Conservation (phyloP, 1,140 invertebrate genomes). For the Colletes gigas region DNA sequence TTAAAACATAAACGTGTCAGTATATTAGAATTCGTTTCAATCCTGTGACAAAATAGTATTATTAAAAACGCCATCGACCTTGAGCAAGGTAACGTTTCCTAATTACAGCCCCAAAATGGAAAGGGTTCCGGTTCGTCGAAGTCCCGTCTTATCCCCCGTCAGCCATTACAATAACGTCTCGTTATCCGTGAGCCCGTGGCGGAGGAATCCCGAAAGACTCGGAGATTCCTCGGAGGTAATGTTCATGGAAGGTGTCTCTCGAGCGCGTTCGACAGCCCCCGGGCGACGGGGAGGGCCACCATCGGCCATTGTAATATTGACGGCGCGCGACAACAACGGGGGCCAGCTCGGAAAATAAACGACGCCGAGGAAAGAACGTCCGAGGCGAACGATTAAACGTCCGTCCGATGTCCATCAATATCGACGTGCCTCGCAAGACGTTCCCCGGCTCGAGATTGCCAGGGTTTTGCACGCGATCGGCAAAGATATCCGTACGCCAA, state of each 20-base stretch:
- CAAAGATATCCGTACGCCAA: constrained; percentile 62
- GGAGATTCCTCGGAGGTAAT: background rate
- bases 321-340: constrained; percentile 7
- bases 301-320: constrained; percentile 27
- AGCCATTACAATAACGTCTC: constrained; percentile 35
- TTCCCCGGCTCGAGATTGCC: constrained; percentile 39
- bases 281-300: background rate
- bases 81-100: too few relatives aligned
- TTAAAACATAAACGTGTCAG: too few relatives aligned
- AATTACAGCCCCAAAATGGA: too few relatives aligned
- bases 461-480: constrained; percentile 60
- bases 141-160: background rate
- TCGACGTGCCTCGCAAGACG: constrained; percentile 15
- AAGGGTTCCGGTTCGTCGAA: too few relatives aligned
- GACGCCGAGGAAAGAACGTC: constrained; percentile 13
- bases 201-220: background rate
- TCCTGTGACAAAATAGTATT: too few relatives aligned
- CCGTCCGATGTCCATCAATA: constrained; percentile 51
- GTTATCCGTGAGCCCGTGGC: constrained; percentile 1
- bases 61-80: too few relatives aligned
- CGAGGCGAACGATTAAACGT: constrained; percentile 54
- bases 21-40: too few relatives aligned
- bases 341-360: constrained; percentile 42
- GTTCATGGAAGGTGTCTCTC: constrained; percentile 5
- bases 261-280: background rate